Conservation (phyloP, 1,140 invertebrate species). For the Andrena cerasifolii region DNA sequence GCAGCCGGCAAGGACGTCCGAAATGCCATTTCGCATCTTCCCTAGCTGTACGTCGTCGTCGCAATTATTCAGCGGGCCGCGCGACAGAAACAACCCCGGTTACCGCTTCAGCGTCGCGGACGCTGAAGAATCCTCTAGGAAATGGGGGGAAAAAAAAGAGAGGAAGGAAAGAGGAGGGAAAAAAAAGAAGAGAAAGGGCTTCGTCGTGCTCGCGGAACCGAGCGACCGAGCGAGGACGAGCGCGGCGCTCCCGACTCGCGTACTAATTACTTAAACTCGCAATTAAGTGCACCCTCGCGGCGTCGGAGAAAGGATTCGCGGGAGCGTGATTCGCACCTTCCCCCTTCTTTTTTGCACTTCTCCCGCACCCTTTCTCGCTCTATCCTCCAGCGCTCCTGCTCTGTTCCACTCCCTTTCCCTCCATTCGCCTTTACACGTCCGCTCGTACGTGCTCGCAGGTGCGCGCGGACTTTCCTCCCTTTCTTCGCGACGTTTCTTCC, state of each 20-base stretch:
- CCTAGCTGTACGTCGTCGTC: conserved; percentile 44
- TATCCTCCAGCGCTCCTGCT: conserved; percentile 36
- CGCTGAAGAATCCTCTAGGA: conserved; percentile 45
- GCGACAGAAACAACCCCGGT: conserved; percentile 38
- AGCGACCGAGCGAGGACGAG: conserved; percentile 57
- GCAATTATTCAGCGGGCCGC: conserved; percentile 45
- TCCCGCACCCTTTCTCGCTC: conserved; percentile 32
- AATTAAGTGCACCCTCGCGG: conserved; percentile 69
- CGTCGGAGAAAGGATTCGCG: conserved; percentile 70
- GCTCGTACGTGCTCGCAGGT: conserved; percentile 51
- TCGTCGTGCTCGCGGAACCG: conserved; percentile 40
- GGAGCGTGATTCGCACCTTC: conserved; percentile 76
- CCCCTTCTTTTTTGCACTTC: conserved; percentile 57
- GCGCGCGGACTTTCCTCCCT: conserved; percentile 30
- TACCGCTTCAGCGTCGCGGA: conserved; percentile 20
- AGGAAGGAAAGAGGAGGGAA: conserved; percentile 1
- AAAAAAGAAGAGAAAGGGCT: conserved; percentile 28
- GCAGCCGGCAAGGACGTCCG: conserved; percentile 46
- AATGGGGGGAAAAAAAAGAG: conserved; percentile 1
- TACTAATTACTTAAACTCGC: conserved; percentile 75
- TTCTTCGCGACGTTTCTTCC: conserved; percentile 28
- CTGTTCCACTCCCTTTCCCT: conserved; percentile 26
- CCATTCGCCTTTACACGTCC: conserved; percentile 58
- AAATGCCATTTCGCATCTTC: conserved; percentile 46
- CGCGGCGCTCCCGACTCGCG: conserved; percentile 59